Percentiles rank a stretch among this genome's conserved stretches.
These are phyloP conservation scores for Aphrophora alni DNA, from an alignment of 2,888 invertebrate genomes.

Conservation along the genomic window DNA sequence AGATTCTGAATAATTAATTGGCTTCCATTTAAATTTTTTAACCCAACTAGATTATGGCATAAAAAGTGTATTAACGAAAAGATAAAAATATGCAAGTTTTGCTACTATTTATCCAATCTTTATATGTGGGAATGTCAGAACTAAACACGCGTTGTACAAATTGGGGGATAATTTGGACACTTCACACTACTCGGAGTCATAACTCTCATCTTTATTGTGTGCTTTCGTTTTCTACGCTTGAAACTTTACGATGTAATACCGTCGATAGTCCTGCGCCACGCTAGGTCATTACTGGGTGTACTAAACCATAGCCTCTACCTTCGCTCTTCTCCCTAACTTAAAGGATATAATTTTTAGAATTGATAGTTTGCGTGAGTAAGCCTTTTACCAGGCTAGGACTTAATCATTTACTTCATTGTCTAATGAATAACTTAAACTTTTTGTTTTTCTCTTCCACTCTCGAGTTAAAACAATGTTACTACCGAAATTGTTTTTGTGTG, in stretches of 20 bases:
- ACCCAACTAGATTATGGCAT: too few species aligned
- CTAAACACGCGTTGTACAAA: neutral
- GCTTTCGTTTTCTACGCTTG: neutral
- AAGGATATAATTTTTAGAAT: neutral
- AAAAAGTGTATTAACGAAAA: too few species aligned
- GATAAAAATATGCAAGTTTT: too few species aligned
- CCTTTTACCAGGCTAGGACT: neutral
- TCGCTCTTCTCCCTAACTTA: neutral
- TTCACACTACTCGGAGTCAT: neutral
- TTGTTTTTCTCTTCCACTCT: neutral
- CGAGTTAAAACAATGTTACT: too few species aligned
- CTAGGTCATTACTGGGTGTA: neutral
- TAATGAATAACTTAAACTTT: slow-evolving; percentile 6
- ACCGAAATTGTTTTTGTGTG: too few species aligned
- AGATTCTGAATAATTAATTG: too few species aligned
- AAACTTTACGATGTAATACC: neutral
- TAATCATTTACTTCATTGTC: neutral
- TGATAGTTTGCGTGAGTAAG: neutral
- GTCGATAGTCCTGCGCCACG: neutral
- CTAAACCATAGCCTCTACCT: neutral
- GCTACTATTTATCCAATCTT: too few species aligned
- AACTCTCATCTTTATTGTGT: neutral
- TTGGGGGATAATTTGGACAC: neutral
- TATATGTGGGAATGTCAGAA: too few species aligned
- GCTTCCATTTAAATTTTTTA: too few species aligned